A percentile compares a stretch with the other conserved stretches of the same genome.
Conservation (phyloP, 2,888 invertebrate species). For the Polia nebulosa region DNA sequence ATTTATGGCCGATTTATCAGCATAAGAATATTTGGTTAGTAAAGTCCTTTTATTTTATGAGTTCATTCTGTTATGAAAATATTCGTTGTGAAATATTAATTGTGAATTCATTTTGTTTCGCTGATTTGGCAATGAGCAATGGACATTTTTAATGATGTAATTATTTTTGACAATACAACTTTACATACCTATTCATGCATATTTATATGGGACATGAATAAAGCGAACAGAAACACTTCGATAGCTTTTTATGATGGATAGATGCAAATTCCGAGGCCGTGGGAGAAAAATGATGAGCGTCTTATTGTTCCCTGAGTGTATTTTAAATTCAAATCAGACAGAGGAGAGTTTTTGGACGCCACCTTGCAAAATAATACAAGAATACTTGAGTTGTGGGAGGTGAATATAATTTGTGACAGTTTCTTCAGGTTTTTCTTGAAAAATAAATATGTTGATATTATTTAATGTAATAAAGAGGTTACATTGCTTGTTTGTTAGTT, state of each 20-base stretch:
- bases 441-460: neutral
- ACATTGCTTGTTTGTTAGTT: no score
- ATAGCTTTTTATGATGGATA: slow-evolving; percentile 76
- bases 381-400: slow-evolving; percentile 51
- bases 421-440: slow-evolving; percentile 9
- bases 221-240: slow-evolving; percentile 66
- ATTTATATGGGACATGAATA: slow-evolving; percentile 53
- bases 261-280: slow-evolving; percentile 70
- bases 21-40: slow-evolving; percentile 70
- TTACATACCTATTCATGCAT: slow-evolving; percentile 25
- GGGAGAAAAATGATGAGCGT: slow-evolving; percentile 74
- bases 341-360: slow-evolving; percentile 71
- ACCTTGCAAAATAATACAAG: slow-evolving; percentile 73
- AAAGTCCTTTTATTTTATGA: slow-evolving; percentile 74
- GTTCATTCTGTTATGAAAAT: slow-evolving; percentile 61
- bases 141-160: slow-evolving; percentile 22
- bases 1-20: slow-evolving; percentile 78
- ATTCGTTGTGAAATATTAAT: slow-evolving; percentile 6
- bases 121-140: slow-evolving; percentile 25
- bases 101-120: slow-evolving; percentile 50
- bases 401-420: slow-evolving; percentile 47
- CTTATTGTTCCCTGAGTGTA: slow-evolving; percentile 79
- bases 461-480: neutral
- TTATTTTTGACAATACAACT: slow-evolving; percentile 21
- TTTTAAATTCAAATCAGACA: slow-evolving; percentile 83